Base-by-base conservation (phyloP, 2,888 invertebrate genomes). In the Muscina levida region DNA sequence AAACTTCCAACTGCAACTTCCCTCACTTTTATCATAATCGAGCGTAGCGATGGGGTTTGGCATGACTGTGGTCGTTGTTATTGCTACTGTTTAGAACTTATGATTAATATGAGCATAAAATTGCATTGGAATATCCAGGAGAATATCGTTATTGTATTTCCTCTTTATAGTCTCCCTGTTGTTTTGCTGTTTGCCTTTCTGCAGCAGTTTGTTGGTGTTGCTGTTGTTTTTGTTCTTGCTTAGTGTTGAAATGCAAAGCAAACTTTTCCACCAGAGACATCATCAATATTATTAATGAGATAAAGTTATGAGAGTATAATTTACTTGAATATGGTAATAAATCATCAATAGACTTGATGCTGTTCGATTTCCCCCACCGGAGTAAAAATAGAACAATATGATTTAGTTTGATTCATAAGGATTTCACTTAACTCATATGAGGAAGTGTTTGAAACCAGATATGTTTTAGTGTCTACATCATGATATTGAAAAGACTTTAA, bases 51-150 rank as follows among this genome's bases (percentile, higher is more conserved):
- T 31, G 31, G 31, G n/a, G 31, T 31, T 31, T 31, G 15, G 57
- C n/a, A 24, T 57, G 6, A 15, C 31, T 13, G n/a, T 26, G 57
- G 15, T 31, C 26, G 26, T 37, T n/a, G 17, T 15, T 57, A 17
- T 53, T 22, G 53, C 13, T 53, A 46, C 3, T 11, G 57, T 57
- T 15, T 71, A 46, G 24, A 71, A 59, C 66, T 75, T 74, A 72
- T 79, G 74, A 79, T 79, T 72, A 75, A 75, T 79, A 75, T 13
- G 3, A 72, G 39, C 72, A 62, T 56, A 3, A 59, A 62, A 56
- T 19, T 75, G 42, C 37, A 74, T 17, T 65, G 5, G 3, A 39
- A 53, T 62, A 31, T 26, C 17, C 22, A 13, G 53, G 24, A 31
- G 44, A 31, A 46, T 53, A 70, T 53, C 3, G 11, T 13, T 31